Conservation (phyloP, 2,113 vertebrate species). For the Bothrops jararaca region DNA sequence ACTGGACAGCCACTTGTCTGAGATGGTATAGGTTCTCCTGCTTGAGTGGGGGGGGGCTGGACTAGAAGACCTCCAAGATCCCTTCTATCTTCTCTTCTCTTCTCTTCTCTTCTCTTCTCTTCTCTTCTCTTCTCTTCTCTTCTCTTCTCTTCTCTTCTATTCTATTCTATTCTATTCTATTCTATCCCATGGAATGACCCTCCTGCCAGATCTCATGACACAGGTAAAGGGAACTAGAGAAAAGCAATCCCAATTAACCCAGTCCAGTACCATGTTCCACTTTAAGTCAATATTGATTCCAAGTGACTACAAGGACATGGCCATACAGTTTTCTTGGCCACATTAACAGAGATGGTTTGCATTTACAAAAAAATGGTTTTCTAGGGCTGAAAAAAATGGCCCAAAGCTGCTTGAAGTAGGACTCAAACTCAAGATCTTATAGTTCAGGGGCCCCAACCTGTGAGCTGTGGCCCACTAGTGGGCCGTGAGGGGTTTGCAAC, state of each 20-base stretch:
- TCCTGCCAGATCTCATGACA: not conserved
- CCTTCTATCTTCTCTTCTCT: too few relatives aligned
- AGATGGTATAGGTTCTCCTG: too few relatives aligned
- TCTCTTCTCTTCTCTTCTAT: too few relatives aligned
- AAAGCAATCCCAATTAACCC: not conserved
- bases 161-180: too few relatives aligned
- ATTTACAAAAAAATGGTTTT: not conserved
- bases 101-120: too few relatives aligned
- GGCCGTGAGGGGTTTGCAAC: too few relatives aligned
- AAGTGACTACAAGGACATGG: not conserved
- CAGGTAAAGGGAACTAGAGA: not conserved
- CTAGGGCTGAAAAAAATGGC: not conserved
- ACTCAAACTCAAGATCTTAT: not conserved
- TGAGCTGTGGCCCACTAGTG: too few relatives aligned
- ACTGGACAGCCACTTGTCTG: too few relatives aligned
- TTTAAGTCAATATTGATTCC: not conserved
- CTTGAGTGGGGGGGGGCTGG: too few relatives aligned
- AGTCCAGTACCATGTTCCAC: not conserved
- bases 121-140: too few relatives aligned
- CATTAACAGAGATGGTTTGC: not conserved
- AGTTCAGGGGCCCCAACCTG: too few relatives aligned
- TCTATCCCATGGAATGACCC: not conserved
- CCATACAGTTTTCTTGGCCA: not conserved
- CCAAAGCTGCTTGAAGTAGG: not conserved
- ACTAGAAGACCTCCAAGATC: too few relatives aligned